Evolutionary conservation across 2,113 vertebrate genomes (phyloP).

Genomic region (Pelobates fuscus): DNA sequence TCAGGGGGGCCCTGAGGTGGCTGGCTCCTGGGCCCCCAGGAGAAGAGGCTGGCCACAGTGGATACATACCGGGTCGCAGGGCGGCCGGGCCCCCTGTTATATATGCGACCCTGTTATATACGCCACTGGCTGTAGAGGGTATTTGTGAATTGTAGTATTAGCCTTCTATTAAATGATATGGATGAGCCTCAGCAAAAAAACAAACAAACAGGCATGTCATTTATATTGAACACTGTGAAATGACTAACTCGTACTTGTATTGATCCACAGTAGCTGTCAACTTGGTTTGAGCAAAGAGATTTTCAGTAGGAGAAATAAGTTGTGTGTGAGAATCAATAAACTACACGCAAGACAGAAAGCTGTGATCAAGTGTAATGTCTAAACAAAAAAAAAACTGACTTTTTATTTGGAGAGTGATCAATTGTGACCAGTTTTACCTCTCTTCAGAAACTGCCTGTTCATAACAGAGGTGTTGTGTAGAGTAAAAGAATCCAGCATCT

Average conservation of each 20-base stretch:
- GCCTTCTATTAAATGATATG: not conserved
- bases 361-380: not conserved
- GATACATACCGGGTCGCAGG: too few species aligned
- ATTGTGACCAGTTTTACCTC: too few species aligned
- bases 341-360: not conserved
- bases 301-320: not conserved
- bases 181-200: not conserved
- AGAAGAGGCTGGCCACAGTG: too few species aligned
- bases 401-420: too few species aligned
- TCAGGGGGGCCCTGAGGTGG: too few species aligned
- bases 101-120: too few species aligned
- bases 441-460: too few species aligned
- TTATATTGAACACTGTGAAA: not conserved
- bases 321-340: not conserved
- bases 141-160: not conserved
- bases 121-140: not conserved
- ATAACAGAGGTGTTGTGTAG: too few species aligned
- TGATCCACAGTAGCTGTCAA: conserved; percentile 8
- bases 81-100: too few species aligned
- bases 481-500: too few species aligned
- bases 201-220: conserved; percentile 14
- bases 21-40: too few species aligned
- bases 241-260: conserved; percentile 3
- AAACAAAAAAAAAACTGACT: too few species aligned
- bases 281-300: not conserved